Base-by-base conservation (phyloP, 2,888 invertebrate species). In the Itoplectis maculator region DNA sequence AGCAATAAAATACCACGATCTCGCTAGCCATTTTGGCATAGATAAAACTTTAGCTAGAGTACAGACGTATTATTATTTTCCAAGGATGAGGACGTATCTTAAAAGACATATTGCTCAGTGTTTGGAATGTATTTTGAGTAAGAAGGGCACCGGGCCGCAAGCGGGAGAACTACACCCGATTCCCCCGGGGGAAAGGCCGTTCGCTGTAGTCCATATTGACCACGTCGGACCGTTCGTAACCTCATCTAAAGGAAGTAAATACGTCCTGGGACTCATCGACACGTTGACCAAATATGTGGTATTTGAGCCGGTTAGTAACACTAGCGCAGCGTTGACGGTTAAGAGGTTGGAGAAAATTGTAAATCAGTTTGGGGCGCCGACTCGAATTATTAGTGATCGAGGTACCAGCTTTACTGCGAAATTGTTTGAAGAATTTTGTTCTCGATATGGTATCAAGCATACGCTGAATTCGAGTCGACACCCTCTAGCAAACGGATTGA, bases 91-190 rank as follows among this genome's bases (percentile, higher is more conserved):
- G 3, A 15, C 47, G 20, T 74, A 74, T 23, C 6, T 74, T 7
- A 47, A 20, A 15, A 45, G 51, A 40, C 49, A 74, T 63, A 79
- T 87, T 7, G 15, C 45, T 3, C 59, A 54, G 13, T 87, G 86
- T 66, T n/a, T 86, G 5, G 81, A 86, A 59, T 87, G 86, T 68
- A 70, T 84, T 2, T 15, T 82, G 51, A 74, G 65, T 6, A 74
- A 74, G 29, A 65, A 23, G 6, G 23, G 8, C 13, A 35, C 42
- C 4, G 86, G 87, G 13, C 70, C 70, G 11, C 74, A 59, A 78
- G 81, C 80, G 3, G 84, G 86, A 23, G 42, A 68, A 13, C 61
- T 87, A 13, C 81, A 87, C 54, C 85, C 87, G 15, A 83, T 86
- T 9, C 77, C 80, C 0, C 82, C 77, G 2, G 85, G 82, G n/a